Percentiles rank a stretch among this genome's conserved stretches.
Evolutionary conservation across 2,888 invertebrate species (phyloP).

Genomic region (Cephonodes hylas): DNA sequence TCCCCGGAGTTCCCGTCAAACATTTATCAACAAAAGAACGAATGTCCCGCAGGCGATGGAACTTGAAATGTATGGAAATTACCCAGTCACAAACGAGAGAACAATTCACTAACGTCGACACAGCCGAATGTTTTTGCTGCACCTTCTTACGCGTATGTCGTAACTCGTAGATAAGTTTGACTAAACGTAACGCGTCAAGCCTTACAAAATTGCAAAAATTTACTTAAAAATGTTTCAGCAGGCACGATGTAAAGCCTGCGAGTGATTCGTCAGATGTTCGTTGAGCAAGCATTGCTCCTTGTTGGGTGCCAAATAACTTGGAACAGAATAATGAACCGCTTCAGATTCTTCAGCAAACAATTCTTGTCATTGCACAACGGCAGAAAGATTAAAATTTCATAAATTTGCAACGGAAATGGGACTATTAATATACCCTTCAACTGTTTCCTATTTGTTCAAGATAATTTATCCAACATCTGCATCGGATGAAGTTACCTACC

Average conservation of each 20-base stretch:
- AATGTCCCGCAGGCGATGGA: slow-evolving; percentile 81
- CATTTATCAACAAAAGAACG: slow-evolving; percentile 82
- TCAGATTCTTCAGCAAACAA: slow-evolving; percentile 63
- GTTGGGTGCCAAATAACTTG: slow-evolving; percentile 67
- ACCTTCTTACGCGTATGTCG: slow-evolving; percentile 69
- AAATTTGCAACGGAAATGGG: slow-evolving; percentile 36
- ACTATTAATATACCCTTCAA: slow-evolving; percentile 20
- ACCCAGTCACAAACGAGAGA: slow-evolving; percentile 80
- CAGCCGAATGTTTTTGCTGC: slow-evolving; percentile 80
- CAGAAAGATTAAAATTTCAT: slow-evolving; percentile 53
- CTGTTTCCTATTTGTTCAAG: background rate
- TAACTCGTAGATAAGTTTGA: slow-evolving; percentile 65
- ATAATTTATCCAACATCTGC: background rate
- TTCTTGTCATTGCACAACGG: slow-evolving; percentile 52
- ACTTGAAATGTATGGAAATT: slow-evolving; percentile 82
- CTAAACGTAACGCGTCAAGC: slow-evolving; percentile 42
- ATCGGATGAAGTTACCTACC: too few relatives aligned
- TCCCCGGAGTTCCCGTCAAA: slow-evolving; percentile 81
- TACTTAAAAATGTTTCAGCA: background rate
- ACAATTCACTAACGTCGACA: slow-evolving; percentile 80
- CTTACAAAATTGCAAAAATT: background rate
- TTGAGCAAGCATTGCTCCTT: slow-evolving; percentile 48
- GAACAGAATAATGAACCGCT: slow-evolving; percentile 66
- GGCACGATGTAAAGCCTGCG: slow-evolving; percentile 24
- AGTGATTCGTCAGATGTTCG: slow-evolving; percentile 59